A percentile compares a stretch with the other conserved stretches of the same genome.
Evolutionary conservation across 92 coral and sea anemone genomes (phyloP).

Genomic region (Zoanthus sansibaricus): DNA sequence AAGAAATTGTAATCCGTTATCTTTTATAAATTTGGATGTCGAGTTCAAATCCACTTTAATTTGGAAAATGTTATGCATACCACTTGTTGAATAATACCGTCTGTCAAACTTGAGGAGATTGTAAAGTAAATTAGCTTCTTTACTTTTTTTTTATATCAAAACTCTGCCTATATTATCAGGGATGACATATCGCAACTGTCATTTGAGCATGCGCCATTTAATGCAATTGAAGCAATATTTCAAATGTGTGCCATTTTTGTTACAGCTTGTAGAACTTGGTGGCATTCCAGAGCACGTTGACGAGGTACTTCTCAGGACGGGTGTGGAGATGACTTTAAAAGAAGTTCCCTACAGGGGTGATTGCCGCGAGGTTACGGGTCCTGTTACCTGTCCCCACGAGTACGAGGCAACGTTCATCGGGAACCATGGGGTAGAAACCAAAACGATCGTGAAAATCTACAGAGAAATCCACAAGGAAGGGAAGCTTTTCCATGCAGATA

Average conservation of each 20-base stretch:
- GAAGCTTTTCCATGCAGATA: neutral
- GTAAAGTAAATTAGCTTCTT: too few relatives aligned
- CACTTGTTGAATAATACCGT: too few relatives aligned
- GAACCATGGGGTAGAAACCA: constrained; percentile 63
- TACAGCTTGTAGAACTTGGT: constrained; percentile 76
- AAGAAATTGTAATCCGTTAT: too few relatives aligned
- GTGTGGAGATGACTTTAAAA: constrained; percentile 77
- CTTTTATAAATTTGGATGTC: too few relatives aligned
- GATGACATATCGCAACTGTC: neutral
- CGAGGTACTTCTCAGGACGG: constrained; percentile 69
- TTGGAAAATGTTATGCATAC: too few relatives aligned
- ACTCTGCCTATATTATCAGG: too few relatives aligned
- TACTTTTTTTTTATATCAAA: too few relatives aligned
- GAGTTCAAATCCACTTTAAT: too few relatives aligned
- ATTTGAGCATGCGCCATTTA: too few relatives aligned
- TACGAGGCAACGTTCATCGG: constrained; percentile 70
- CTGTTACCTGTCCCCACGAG: constrained; percentile 41
- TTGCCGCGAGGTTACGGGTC: constrained; percentile 60
- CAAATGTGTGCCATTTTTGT: neutral
- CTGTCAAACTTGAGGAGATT: too few relatives aligned
- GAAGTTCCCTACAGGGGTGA: constrained; percentile 48
- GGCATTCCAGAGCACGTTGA: constrained; percentile 62
- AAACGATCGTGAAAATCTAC: constrained; percentile 50
- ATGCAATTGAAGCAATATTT: neutral
- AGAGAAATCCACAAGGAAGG: constrained; percentile 70